These are phyloP conservation scores for Empidonax alnorum DNA, from an alignment of 2,113 vertebrate genomes.

Conservation along the genomic window DNA sequence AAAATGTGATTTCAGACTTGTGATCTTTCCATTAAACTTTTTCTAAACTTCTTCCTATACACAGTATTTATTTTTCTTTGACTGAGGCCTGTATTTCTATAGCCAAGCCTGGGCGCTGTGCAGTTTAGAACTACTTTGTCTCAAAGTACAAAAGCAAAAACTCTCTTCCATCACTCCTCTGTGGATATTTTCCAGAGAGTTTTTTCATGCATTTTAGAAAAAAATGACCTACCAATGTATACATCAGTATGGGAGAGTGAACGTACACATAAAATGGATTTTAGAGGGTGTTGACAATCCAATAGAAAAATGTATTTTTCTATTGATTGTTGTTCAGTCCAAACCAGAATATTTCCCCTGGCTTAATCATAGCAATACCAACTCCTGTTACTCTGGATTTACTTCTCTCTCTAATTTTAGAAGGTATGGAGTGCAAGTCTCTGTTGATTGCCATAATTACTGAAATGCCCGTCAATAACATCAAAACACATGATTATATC, in stretches of 20 bases:
- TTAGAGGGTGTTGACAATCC: background rate
- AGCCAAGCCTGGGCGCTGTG: background rate
- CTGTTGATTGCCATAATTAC: background rate
- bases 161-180: background rate
- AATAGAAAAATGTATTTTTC: background rate
- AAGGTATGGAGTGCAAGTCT: background rate
- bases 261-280: background rate
- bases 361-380: background rate
- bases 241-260: background rate
- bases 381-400: background rate
- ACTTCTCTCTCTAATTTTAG: background rate
- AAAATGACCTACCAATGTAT: background rate
- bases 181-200: background rate
- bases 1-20: background rate
- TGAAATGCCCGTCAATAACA: background rate
- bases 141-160: background rate
- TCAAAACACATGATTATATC: background rate
- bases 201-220: background rate
- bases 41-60: background rate
- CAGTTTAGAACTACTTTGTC: background rate
- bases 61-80: background rate
- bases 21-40: background rate
- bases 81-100: background rate
- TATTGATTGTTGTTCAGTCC: background rate
- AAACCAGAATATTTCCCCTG: background rate